Evolutionary conservation across 92 coral and sea anemone genomes (phyloP).

Genomic region (Parazoanthus darwini): DNA sequence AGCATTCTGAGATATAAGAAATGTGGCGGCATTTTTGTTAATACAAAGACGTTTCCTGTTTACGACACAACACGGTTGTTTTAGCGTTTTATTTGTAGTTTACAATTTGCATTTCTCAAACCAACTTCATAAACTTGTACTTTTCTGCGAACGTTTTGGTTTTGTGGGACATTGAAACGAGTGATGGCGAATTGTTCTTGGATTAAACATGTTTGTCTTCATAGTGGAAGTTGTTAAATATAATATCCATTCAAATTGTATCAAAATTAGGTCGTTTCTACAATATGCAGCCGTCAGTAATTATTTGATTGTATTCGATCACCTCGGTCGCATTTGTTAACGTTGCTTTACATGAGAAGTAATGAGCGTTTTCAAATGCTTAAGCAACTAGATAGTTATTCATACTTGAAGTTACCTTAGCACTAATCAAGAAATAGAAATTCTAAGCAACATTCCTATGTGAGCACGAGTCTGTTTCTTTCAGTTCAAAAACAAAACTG

Average conservation of each 20-base stretch:
- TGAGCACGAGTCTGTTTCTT: neutral
- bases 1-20: neutral
- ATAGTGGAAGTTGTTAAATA: neutral
- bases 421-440: neutral
- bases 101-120: neutral
- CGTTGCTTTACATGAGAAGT: neutral
- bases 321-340: too few species aligned
- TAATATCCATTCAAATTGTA: conserved; percentile 2
- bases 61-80: neutral
- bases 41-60: conserved; percentile 37
- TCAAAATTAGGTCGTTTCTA: neutral
- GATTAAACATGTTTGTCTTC: neutral
- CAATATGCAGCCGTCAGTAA: neutral
- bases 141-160: neutral
- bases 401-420: neutral
- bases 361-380: neutral
- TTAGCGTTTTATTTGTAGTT: neutral
- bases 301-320: neutral
- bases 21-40: neutral
- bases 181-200: neutral
- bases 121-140: neutral
- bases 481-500: neutral
- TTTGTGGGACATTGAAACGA: neutral
- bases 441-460: neutral
- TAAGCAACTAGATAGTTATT: neutral